A percentile compares a stretch with the other conserved stretches of the same genome.
Conservation (phyloP, 2,797 vertebrate genomes). For the Girardinus metallicus region DNA sequence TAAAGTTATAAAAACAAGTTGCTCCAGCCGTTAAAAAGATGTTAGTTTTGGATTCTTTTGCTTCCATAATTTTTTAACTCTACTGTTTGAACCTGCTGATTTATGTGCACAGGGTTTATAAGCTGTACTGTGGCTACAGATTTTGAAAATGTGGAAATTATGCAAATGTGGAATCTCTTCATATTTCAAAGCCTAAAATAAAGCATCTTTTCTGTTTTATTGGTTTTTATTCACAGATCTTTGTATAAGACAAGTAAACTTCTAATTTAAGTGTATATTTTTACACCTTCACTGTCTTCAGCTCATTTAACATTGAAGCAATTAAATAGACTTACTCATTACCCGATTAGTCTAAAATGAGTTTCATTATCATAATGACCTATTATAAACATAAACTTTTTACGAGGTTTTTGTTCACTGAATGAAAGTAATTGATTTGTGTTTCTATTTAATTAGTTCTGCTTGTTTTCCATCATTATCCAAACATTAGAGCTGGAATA, state of each 20-base stretch:
- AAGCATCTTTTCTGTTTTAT: background rate
- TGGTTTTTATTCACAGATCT: background rate
- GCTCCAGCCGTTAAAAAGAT: background rate
- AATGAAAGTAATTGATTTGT: background rate
- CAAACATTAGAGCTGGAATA: background rate
- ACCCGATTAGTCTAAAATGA: conserved; percentile 10
- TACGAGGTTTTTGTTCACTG: background rate
- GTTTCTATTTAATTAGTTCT: conserved; percentile 6
- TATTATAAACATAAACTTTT: background rate
- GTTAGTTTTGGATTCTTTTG: background rate
- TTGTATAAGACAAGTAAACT: background rate
- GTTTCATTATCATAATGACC: conserved; percentile 15
- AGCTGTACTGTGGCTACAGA: background rate
- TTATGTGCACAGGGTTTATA: background rate
- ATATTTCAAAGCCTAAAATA: background rate
- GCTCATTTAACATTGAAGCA: conserved; percentile 3
- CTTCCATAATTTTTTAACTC: background rate
- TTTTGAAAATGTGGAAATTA: background rate
- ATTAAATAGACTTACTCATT: conserved; percentile 11
- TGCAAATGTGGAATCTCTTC: background rate
- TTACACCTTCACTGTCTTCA: conserved; percentile 9
- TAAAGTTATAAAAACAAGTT: background rate
- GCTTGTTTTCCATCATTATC: background rate
- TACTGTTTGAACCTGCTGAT: background rate
- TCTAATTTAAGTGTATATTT: background rate